Evolutionary conservation across 2,888 invertebrate genomes (phyloP).

Genomic region (Apamea sordens): DNA sequence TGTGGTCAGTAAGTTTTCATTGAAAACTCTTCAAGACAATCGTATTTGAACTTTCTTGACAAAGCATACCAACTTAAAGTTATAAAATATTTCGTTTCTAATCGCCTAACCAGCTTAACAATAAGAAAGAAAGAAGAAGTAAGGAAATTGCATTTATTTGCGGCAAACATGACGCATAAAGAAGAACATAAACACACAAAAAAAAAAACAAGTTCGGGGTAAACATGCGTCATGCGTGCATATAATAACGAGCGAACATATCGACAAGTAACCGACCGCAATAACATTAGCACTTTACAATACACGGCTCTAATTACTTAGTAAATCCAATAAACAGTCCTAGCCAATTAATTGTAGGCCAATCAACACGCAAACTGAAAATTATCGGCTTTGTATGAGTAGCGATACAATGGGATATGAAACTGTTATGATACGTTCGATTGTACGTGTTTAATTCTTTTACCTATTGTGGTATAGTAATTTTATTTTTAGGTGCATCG

Average conservation of each 20-base stretch:
- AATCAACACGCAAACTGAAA: conserved; percentile 59
- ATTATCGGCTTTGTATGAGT: conserved; percentile 35
- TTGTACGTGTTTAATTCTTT: no score
- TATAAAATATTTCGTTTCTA: background rate
- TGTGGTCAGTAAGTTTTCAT: background rate
- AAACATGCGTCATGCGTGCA: no score
- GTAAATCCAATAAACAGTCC: conserved; percentile 50
- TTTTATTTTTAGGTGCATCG: no score
- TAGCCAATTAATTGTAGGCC: conserved; percentile 51
- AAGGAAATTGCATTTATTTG: no score
- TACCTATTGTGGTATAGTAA: no score
- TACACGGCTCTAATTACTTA: conserved; percentile 53
- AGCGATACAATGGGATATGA: conserved; percentile 7
- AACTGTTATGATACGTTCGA: background rate
- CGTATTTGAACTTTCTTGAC: background rate
- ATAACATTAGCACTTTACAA: conserved; percentile 37
- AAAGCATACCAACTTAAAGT: background rate
- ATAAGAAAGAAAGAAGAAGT: background rate
- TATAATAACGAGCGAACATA: background rate
- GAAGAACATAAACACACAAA: no score
- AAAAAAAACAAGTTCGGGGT: no score
- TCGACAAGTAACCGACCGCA: conserved; percentile 5
- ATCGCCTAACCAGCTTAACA: background rate
- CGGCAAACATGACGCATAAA: no score
- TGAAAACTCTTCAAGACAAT: background rate